Percentiles rank a stretch among this genome's conserved stretches.
Evolutionary conservation across 1,140 invertebrate genomes (phyloP).

Genomic region (Colletes gigas): DNA sequence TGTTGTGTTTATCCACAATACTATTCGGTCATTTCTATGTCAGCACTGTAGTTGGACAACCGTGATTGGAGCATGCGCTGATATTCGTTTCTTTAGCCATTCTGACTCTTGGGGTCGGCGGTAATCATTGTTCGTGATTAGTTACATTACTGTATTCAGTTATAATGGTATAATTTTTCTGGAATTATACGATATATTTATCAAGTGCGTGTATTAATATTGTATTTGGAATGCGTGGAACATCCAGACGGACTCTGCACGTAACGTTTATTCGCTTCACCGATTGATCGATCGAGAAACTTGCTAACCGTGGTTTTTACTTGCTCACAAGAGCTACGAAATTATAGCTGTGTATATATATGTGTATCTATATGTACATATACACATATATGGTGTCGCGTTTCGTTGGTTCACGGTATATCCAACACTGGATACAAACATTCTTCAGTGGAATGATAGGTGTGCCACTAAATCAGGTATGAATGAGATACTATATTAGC

Average conservation of each 20-base stretch:
- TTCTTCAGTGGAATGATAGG: conserved; percentile 43
- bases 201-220: conserved; percentile 37
- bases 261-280: conserved; percentile 17
- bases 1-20: conserved; percentile 13
- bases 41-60: conserved; percentile 44
- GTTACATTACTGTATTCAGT: conserved; percentile 53
- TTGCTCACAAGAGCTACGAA: conserved; percentile 26
- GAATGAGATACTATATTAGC: conserved; percentile 5
- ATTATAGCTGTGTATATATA: conserved; percentile 17
- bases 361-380: background rate
- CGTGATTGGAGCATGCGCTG: conserved; percentile 48
- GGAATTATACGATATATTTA: conserved; percentile 11
- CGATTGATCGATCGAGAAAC: conserved; percentile 53
- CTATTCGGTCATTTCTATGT: conserved; percentile 31
- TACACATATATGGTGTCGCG: conserved; percentile 29
- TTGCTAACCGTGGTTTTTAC: conserved; percentile 28
- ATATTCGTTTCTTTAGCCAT: conserved; percentile 43
- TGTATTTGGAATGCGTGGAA: conserved; percentile 34
- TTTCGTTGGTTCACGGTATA: conserved; percentile 36
- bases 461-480: conserved; percentile 40
- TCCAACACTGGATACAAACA: conserved; percentile 38
- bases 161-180: conserved; percentile 46
- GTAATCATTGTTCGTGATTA: conserved; percentile 59
- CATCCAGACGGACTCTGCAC: background rate
- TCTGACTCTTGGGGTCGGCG: conserved; percentile 24